These are phyloP conservation scores for Chaetops frenatus DNA, from an alignment of 2,113 vertebrate species.

Conservation along the genomic window DNA sequence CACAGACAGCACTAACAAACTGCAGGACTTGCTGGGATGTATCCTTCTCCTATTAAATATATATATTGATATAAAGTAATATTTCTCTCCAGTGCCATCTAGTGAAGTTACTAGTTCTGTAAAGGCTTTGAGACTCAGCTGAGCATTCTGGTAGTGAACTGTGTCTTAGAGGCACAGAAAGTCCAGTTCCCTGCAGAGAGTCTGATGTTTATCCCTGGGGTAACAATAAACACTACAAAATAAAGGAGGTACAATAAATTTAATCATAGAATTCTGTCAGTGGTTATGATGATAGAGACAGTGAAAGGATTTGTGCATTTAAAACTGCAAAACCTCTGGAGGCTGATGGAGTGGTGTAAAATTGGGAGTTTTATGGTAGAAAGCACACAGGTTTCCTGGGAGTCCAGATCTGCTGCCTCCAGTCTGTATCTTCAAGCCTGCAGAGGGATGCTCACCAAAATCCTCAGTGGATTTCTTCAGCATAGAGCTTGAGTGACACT, in stretches of 20 bases:
- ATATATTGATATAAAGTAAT: neutral
- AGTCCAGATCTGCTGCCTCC: neutral
- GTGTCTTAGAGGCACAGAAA: neutral
- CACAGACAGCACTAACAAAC: neutral
- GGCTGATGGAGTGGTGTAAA: neutral
- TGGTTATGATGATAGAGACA: neutral
- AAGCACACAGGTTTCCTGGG: neutral
- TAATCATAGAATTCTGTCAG: neutral
- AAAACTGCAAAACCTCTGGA: neutral
- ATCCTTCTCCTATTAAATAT: neutral
- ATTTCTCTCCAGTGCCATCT: slow-evolving; percentile 45
- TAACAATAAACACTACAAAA: neutral
- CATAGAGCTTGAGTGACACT: neutral
- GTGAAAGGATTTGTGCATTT: neutral
- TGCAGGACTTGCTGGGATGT: neutral
- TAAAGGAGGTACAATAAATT: neutral
- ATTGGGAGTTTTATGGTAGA: neutral
- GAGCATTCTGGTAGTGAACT: neutral
- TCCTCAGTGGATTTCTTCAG: neutral
- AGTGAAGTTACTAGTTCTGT: neutral
- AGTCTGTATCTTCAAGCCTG: neutral
- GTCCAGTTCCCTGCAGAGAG: neutral
- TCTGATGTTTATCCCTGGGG: neutral
- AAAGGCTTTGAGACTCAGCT: neutral
- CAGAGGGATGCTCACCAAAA: neutral